Evolutionary conservation across 2,113 vertebrate species (phyloP), one percentile per base, ranked within the genome.

Genomic region (Solea solea): DNA sequence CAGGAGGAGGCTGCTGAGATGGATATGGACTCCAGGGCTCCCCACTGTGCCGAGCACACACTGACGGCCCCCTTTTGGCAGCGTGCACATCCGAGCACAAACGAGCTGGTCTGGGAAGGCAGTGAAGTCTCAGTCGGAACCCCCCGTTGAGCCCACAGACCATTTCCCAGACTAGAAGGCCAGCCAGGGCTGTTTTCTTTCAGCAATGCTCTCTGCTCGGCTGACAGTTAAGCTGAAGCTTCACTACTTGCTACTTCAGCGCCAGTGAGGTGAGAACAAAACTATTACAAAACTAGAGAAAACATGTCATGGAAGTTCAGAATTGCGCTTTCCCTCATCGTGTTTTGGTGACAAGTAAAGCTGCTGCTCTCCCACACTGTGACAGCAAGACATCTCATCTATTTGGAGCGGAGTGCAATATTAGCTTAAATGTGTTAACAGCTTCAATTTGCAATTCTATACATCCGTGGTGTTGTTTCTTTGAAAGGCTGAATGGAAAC

Each of bases 91-190:
- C 89, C 74, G 76, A 80, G 84, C 86, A 79, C 82, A 92, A 92
- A 90, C 81, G 80, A 89, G 87, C 77, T 85, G 88, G 91, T 91
- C 88, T 90, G 87, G 90, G 90, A 93, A 92, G 87, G 82, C 85
- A 81, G 83, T 50, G 78, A 89, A 86, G 87, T 90, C 82, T 90
- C 86, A 85, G 89, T 86, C 84, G 55, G 73, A 86, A 81, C 83
- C 86, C 90, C 89, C 90, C 80, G 81, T 82, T n/a, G 90, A 89
- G 89, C 86, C 81, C 75, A 68, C 86, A 86, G 89, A 91, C 85
- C 84, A 90, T 91, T 91, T 91, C 90, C 86, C 88, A 93, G 89
- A 88, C 87, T 89, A 78, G 58, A 86, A 84, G 87, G 88, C 90
- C 87, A 91, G 89, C 86, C 84, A 86, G 84, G 83, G 81, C 87